Evolutionary conservation across 2,888 invertebrate genomes (phyloP).

Genomic region (Drosophila emarginata): DNA sequence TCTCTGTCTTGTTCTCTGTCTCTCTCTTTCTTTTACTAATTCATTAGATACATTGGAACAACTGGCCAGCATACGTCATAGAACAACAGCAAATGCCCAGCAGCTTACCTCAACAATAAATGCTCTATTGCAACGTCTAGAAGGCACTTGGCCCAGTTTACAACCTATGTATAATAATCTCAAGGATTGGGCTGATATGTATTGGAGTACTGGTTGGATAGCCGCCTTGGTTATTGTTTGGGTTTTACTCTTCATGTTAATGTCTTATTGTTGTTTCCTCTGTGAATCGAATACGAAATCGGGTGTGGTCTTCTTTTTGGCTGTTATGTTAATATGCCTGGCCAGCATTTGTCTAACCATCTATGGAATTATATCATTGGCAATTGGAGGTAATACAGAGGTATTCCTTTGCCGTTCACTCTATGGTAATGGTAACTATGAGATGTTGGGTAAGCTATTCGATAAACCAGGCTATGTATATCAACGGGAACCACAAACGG

Average conservation of each 20-base stretch:
- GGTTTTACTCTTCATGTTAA: slow-evolving; percentile 80
- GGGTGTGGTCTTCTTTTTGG: slow-evolving; percentile 78
- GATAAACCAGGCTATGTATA: slow-evolving; percentile 87
- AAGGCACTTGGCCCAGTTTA: slow-evolving; percentile 77
- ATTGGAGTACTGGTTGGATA: slow-evolving; percentile 81
- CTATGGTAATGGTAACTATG: slow-evolving; percentile 86
- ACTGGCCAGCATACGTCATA: slow-evolving; percentile 80
- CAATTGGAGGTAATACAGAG: slow-evolving; percentile 82
- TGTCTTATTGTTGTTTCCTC: slow-evolving; percentile 81
- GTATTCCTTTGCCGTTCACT: slow-evolving; percentile 88
- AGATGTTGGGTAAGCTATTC: slow-evolving; percentile 86
- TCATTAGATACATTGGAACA: slow-evolving; percentile 81
- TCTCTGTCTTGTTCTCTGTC: not conserved
- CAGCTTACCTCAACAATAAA: slow-evolving; percentile 80
- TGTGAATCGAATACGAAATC: slow-evolving; percentile 81
- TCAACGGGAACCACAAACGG: slow-evolving; percentile 82
- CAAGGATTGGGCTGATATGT: slow-evolving; percentile 76
- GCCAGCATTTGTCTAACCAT: slow-evolving; percentile 79
- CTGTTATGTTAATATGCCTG: slow-evolving; percentile 79
- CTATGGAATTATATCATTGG: slow-evolving; percentile 79
- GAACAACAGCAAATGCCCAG: slow-evolving; percentile 81
- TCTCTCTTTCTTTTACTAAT: not conserved
- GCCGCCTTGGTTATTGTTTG: slow-evolving; percentile 79
- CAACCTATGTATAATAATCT: slow-evolving; percentile 78
- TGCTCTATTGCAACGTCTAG: slow-evolving; percentile 77